Conservation (phyloP, 2,888 invertebrate species). For the Caenorhabditis sp. region DNA sequence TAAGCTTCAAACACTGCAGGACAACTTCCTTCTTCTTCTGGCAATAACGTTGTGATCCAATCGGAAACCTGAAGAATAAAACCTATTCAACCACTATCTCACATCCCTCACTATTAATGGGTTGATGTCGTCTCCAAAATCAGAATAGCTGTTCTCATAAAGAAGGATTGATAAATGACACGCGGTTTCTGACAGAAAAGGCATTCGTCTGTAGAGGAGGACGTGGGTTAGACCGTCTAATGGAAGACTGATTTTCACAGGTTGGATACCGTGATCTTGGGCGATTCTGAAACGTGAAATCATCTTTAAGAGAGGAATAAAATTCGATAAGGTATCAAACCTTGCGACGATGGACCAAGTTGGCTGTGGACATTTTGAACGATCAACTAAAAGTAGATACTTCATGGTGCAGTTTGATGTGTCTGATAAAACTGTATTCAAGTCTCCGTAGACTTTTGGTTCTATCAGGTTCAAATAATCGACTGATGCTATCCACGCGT, state of each 20-base stretch:
- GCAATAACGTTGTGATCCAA: slow-evolving; percentile 56
- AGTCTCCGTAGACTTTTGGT: slow-evolving; percentile 43
- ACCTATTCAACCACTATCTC: neutral
- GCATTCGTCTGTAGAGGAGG: slow-evolving; percentile 54
- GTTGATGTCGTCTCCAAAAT: slow-evolving; percentile 57
- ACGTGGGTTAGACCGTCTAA: slow-evolving; percentile 50
- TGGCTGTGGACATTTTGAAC: slow-evolving; percentile 59
- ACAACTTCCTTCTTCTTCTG: slow-evolving; percentile 58
- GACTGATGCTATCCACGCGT: slow-evolving; percentile 59
- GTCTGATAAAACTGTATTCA: slow-evolving; percentile 55
- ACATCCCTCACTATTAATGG: slow-evolving; percentile 53
- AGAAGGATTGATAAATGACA: slow-evolving; percentile 65
- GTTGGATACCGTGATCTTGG: slow-evolving; percentile 36
- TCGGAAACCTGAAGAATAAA: slow-evolving; percentile 48
- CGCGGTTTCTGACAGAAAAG: slow-evolving; percentile 26
- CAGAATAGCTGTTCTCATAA: slow-evolving; percentile 65
- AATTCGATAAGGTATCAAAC: slow-evolving; percentile 15
- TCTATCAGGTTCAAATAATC: slow-evolving; percentile 55
- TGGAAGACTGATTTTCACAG: slow-evolving; percentile 57
- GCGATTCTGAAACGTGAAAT: slow-evolving; percentile 41
- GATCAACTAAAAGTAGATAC: slow-evolving; percentile 59
- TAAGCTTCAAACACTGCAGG: slow-evolving; percentile 53
- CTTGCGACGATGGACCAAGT: slow-evolving; percentile 68
- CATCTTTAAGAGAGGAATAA: neutral
- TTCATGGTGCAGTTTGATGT: slow-evolving; percentile 66